These are phyloP conservation scores for Branchinecta lindahli DNA, from an alignment of 1,140 invertebrate genomes.

Conservation along the genomic window DNA sequence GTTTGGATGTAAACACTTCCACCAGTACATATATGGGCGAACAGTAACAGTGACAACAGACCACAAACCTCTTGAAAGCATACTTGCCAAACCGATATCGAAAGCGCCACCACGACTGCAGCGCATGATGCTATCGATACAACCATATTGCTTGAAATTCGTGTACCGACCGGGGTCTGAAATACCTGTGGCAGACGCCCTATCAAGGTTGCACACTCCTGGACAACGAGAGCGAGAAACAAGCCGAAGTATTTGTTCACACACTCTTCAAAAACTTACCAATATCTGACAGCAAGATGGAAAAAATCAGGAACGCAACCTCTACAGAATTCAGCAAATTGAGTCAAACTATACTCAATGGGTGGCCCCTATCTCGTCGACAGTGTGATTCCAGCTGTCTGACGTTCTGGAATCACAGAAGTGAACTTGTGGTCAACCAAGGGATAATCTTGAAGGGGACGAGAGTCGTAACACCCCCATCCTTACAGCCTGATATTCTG, in stretches of 20 bases:
- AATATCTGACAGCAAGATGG: too few relatives aligned
- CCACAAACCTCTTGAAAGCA: conserved; percentile 32
- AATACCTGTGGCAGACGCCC: too few relatives aligned
- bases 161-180: too few relatives aligned
- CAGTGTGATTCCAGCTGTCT: conserved; percentile 3
- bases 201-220: conserved; percentile 4
- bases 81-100: conserved; percentile 21
- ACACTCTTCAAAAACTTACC: conserved; percentile 9
- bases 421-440: conserved; percentile 1
- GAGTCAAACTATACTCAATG: conserved; percentile 5
- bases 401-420: conserved; percentile 1
- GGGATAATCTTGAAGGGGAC: conserved; percentile 1
- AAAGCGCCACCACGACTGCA: background rate
- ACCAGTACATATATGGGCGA: conserved; percentile 13
- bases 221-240: background rate
- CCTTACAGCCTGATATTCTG: conserved; percentile 3
- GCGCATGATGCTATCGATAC: conserved; percentile 4
- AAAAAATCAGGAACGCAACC: background rate
- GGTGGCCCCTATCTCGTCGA: background rate
- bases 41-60: conserved; percentile 31
- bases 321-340: background rate
- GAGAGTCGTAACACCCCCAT: background rate
- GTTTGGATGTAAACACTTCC: conserved; percentile 28
- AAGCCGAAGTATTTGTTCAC: conserved; percentile 1
- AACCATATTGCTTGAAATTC: too few relatives aligned